Conservation (phyloP, 2,888 invertebrate genomes). For the Aleiodes alternator region DNA sequence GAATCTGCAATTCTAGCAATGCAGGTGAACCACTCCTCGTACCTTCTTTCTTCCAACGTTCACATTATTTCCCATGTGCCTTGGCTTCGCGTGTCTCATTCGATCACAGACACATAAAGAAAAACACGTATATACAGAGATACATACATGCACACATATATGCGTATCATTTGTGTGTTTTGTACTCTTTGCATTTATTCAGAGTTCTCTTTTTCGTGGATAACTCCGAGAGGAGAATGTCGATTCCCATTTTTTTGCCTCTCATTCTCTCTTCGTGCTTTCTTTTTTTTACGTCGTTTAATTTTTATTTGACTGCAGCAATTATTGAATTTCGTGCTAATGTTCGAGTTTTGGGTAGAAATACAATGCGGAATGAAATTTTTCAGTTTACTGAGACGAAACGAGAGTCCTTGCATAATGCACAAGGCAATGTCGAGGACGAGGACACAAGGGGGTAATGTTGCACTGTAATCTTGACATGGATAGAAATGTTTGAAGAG, state of each 20-base stretch:
- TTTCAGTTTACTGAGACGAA: slow-evolving; percentile 8
- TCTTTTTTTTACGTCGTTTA: background rate
- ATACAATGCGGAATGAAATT: slow-evolving; percentile 51
- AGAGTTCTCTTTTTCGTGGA: slow-evolving; percentile 33
- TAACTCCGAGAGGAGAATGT: slow-evolving; percentile 25
- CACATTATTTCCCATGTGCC: slow-evolving; percentile 46
- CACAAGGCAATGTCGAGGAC: slow-evolving; percentile 69
- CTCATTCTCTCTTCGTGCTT: slow-evolving; percentile 38
- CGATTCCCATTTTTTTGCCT: slow-evolving; percentile 25
- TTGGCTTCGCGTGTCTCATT: slow-evolving; percentile 51
- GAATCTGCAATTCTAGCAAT: slow-evolving; percentile 74
- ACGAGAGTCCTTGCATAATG: slow-evolving; percentile 62
- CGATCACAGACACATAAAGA: slow-evolving; percentile 50
- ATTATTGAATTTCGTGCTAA: too few relatives aligned
- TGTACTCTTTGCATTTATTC: slow-evolving; percentile 24
- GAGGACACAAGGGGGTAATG: slow-evolving; percentile 55
- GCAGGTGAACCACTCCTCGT: slow-evolving; percentile 74
- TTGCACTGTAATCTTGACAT: slow-evolving; percentile 65
- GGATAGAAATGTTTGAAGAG: slow-evolving; percentile 46
- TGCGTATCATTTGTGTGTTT: slow-evolving; percentile 32
- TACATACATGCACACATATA: slow-evolving; percentile 33
- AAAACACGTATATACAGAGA: too few relatives aligned
- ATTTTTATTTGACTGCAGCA: slow-evolving; percentile 54
- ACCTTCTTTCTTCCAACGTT: slow-evolving; percentile 60
- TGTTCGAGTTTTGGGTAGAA: slow-evolving; percentile 17